Evolutionary conservation across 1,140 invertebrate genomes (phyloP).

Genomic region (Melitaea cinxia): DNA sequence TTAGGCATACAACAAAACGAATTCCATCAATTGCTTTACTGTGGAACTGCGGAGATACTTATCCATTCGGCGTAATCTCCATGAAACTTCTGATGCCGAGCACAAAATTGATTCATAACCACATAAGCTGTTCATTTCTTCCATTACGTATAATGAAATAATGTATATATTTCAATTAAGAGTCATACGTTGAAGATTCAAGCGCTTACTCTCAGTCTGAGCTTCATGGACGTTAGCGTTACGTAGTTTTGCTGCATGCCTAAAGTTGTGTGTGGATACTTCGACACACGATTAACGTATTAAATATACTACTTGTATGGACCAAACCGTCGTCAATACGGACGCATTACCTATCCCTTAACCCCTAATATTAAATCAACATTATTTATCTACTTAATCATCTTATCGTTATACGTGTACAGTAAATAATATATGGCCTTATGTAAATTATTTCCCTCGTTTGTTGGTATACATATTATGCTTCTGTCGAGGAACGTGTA

Average conservation of each 20-base stretch:
- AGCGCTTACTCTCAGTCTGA: background rate
- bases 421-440: conserved; percentile 79
- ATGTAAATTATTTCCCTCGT: conserved; percentile 77
- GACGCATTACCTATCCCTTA: conserved; percentile 75
- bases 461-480: conserved; percentile 64
- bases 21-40: conserved; percentile 32
- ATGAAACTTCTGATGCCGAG: conserved; percentile 24
- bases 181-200: conserved; percentile 5
- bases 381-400: conserved; percentile 79
- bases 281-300: conserved; percentile 67
- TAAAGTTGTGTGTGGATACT: conserved; percentile 53
- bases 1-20: conserved; percentile 64
- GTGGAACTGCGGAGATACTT: conserved; percentile 12
- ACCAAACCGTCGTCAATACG: conserved; percentile 79
- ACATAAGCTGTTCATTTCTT: conserved; percentile 6
- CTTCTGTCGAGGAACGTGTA: conserved; percentile 64
- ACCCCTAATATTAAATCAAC: conserved; percentile 73
- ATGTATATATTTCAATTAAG: conserved; percentile 30
- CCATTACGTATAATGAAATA: conserved; percentile 13
- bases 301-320: conserved; percentile 74
- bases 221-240: conserved; percentile 26
- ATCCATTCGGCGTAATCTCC: conserved; percentile 16
- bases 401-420: conserved; percentile 79
- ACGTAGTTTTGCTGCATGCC: conserved; percentile 55
- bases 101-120: conserved; percentile 21